Percentiles rank a stretch among this genome's conserved stretches.
These are phyloP conservation scores for Caerostris extrusa DNA, from an alignment of 1,140 invertebrate species.

Conservation along the genomic window DNA sequence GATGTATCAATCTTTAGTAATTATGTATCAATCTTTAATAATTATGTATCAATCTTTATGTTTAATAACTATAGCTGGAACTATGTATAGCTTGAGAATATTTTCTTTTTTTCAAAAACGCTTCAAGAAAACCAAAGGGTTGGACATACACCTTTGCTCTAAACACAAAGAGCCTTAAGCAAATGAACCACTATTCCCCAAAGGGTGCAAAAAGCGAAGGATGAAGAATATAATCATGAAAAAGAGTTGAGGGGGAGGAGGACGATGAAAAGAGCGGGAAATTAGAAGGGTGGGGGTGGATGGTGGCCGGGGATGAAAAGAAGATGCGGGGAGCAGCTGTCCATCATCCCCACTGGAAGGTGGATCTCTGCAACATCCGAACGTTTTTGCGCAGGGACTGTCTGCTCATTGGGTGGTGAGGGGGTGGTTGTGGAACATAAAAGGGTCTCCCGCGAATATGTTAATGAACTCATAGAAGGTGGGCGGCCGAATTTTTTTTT, in stretches of 20 bases:
- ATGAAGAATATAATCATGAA: conserved; percentile 2
- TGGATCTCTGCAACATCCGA: conserved; percentile 9
- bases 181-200: not conserved
- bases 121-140: no score
- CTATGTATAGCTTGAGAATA: no score
- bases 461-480: conserved; percentile 50
- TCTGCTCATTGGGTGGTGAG: not conserved
- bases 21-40: no score
- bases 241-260: not conserved
- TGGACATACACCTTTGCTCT: no score
- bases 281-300: not conserved
- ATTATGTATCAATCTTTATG: no score
- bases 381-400: conserved; percentile 8
- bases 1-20: no score
- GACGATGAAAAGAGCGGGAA: conserved; percentile 22
- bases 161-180: no score
- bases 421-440: conserved; percentile 10
- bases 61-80: no score
- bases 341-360: conserved; percentile 46
- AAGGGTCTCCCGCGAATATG: conserved; percentile 55
- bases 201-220: not conserved
- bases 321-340: conserved; percentile 70
- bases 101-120: no score
- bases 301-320: conserved; percentile 3
- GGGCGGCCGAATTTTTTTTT: conserved; percentile 27